Base-by-base conservation (phyloP, 2,113 vertebrate genomes). In the Merops nubicus region DNA sequence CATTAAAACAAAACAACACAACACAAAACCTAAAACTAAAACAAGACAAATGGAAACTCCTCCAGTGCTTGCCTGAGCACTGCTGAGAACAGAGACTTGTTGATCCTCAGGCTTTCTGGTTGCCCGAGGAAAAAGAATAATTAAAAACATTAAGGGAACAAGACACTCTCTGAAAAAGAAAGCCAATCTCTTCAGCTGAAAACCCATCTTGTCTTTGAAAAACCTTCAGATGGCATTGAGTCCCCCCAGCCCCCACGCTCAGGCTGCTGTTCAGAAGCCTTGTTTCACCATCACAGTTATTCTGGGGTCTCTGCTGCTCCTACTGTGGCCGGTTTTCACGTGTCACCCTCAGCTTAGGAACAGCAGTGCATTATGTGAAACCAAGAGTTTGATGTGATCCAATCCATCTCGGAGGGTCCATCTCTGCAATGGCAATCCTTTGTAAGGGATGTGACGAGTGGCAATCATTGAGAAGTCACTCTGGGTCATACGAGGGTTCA, bases 31-130 rank as follows among this genome's bases (percentile, higher is more conserved):
- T n/a, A 69, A 50, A 62, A 40, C 13, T 22, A 34, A 70, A 38
- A 53, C 17, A 85, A 93, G 80, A 89, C 76, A 93, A 97, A 96
- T 92, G 80, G 91, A 92, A 89, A 51, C 50, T 91, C 83, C 95
- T 76, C 45, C 73, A 63, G 68, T 21, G 47, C 84, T 92, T 79
- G 83, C 68, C 60, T 91, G 83, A 96, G 48, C 76, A 84, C 93
- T 92, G 84, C 89, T 93, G 95, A 93, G 96, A 96, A 96, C 80
- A 96, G 94, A 95, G 95, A 95, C 95, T 96, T 97, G 94, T 97
- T 96, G 96, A 93, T 96, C 94, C 93, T 96, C 83, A 22, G 89
- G 91, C 87, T 96, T 96, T 95, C 72, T 81, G 56, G 20, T 91
- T 95, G 96, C 96, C 96, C 0, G 84, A 96, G 96, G 95, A 96